Percentiles rank a stretch among this genome's conserved stretches.
Conservation (phyloP, 2,797 vertebrate genomes). For the Denticeps clupeoides region DNA sequence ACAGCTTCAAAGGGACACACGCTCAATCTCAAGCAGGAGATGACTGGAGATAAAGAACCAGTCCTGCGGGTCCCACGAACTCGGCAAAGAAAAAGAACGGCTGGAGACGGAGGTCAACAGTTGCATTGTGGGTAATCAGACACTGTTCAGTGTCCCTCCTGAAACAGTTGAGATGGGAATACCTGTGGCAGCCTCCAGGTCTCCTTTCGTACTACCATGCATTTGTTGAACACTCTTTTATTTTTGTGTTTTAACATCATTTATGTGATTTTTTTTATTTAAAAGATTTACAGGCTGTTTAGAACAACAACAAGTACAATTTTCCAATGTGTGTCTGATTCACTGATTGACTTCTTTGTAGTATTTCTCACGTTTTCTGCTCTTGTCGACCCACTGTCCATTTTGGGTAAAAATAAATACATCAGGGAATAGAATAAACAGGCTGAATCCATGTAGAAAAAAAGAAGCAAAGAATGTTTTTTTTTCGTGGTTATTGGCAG, state of each 20-base stretch:
- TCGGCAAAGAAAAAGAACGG: too few relatives aligned
- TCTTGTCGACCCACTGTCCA: slow-evolving; percentile 38
- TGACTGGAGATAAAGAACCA: slow-evolving; percentile 19
- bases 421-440: too few relatives aligned
- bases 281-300: slow-evolving; percentile 68
- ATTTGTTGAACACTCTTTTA: slow-evolving; percentile 30
- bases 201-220: slow-evolving; percentile 9
- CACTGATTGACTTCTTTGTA: slow-evolving; percentile 40
- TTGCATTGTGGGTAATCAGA: too few relatives aligned
- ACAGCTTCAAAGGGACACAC: slow-evolving; percentile 27
- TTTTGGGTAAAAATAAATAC: slow-evolving; percentile 29
- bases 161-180: too few relatives aligned
- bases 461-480: slow-evolving; percentile 46
- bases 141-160: too few relatives aligned
- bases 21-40: slow-evolving; percentile 12
- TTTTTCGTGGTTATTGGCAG: slow-evolving; percentile 42
- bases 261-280: slow-evolving; percentile 54
- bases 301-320: slow-evolving; percentile 66
- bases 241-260: slow-evolving; percentile 47
- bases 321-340: slow-evolving; percentile 52
- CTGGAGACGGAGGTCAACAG: too few relatives aligned
- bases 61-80: slow-evolving; percentile 18
- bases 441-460: slow-evolving; percentile 52
- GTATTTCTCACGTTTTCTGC: slow-evolving; percentile 45
- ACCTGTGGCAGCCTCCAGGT: too few relatives aligned